Conservation (phyloP, 2,797 vertebrate genomes). For the Halcyon chelicuti region DNA sequence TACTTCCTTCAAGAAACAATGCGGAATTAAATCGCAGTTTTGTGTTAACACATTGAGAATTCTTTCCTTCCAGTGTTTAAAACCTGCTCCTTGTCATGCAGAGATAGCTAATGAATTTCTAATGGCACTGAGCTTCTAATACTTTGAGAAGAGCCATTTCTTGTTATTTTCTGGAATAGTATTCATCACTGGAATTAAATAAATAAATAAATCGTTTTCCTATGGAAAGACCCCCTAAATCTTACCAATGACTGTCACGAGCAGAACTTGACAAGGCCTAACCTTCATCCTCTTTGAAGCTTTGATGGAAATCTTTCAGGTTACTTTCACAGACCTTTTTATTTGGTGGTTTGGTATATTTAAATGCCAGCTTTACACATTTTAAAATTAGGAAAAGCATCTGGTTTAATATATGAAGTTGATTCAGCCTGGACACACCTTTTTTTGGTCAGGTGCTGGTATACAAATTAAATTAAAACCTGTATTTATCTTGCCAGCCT, state of each 20-base stretch:
- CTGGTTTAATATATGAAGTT: conserved; percentile 50
- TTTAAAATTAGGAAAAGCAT: conserved; percentile 24
- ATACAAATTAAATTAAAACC: conserved; percentile 52
- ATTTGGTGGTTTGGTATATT: not conserved
- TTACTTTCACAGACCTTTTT: conserved; percentile 2
- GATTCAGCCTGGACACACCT: conserved; percentile 55
- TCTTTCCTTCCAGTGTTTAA: not conserved
- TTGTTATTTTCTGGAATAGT: not conserved
- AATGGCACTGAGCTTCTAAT: not conserved
- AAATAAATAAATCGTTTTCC: not conserved
- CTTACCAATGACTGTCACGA: not conserved
- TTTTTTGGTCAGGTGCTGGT: conserved; percentile 75
- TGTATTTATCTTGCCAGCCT: conserved; percentile 45
- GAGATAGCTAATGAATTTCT: not conserved
- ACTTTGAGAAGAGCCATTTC: not conserved
- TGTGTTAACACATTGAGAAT: not conserved
- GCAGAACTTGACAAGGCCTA: not conserved
- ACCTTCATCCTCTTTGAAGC: not conserved
- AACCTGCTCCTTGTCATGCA: not conserved
- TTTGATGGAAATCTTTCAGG: not conserved
- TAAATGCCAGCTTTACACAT: conserved; percentile 6
- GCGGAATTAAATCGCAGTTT: not conserved
- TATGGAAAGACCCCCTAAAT: not conserved
- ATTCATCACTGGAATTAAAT: not conserved
- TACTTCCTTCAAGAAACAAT: not conserved